Base-by-base conservation (phyloP, 2,888 invertebrate species). In the Amphimallon solstitiale region DNA sequence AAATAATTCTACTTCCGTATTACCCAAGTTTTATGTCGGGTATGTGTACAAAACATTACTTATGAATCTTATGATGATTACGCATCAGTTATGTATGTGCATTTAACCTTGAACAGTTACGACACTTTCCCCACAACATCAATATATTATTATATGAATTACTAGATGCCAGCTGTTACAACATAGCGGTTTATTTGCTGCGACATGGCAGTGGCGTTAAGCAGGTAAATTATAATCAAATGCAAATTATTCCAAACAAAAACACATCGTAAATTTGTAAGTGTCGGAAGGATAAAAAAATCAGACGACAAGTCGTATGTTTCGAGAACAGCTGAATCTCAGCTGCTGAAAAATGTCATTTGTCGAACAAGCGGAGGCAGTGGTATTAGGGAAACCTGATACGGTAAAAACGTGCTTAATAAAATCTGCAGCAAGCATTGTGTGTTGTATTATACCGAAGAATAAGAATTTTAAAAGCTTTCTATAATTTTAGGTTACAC, bases 271-370 rank as follows among this genome's bases (percentile, higher is more conserved):
- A 56, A 56, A 56, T 56, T 56, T 40, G 56, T 56, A 21, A 37
- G 9, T 9, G 51, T 51, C 51, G n/a, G 9, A 10, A 21, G 9
- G 23, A 48, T 2, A 48, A 48, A 48, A 48, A 48, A 56, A 35
- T 6, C n/a, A 35, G 35, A 5, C 61, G 37, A 61, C 35, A 46
- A 21, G 29, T 45, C 23, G 43, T 14, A 21, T 12, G 29, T 9
- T 54, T 56, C 21, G 56, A n/a, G 34, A 61, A 48, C 61, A 61
- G 61, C 61, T 61, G 61, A 61, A 59, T 23, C 45, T 34, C 61
- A 61, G 61, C 61, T 61, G 61, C 37, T 52, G 21, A 52, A 52
- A 52, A 52, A 17, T 19, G 59, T 60, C 59, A 60, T 60, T 60
- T 59, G 59, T 60, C 34, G 59, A n/a, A 15, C 10, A 6, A 19